A percentile compares a stretch with the other conserved stretches of the same genome.
phyloP scores from a whole-genome alignment of 2,888 invertebrate species.

The Sarcophaga variegata region DNA sequence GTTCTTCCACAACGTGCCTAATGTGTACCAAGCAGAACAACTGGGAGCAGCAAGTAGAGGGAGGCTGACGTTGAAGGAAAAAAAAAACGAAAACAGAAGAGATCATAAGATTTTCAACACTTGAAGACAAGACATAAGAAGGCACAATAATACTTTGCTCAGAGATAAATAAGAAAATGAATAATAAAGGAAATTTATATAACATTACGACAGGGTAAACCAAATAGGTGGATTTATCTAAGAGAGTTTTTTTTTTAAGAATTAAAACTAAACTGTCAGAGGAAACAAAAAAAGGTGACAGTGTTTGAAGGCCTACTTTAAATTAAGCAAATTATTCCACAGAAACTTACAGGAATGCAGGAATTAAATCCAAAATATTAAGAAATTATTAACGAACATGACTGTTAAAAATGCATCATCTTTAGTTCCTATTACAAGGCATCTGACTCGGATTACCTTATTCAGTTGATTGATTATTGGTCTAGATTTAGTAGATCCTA shows the following conservation, averaged over 20 bases:
- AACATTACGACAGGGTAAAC: neutral
- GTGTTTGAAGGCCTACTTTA: too few species aligned
- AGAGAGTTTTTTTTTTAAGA: neutral
- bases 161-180: conserved; percentile 47
- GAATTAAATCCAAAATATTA: too few species aligned
- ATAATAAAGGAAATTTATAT: conserved; percentile 58
- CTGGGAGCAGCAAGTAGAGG: neutral
- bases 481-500: too few species aligned
- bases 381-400: too few species aligned
- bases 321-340: too few species aligned
- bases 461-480: too few species aligned
- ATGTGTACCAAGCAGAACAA: neutral
- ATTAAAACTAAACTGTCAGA: too few species aligned
- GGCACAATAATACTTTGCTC: conserved; percentile 43
- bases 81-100: conserved; percentile 2
- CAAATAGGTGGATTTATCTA: neutral
- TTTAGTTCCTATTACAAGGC: too few species aligned
- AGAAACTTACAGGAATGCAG: too few species aligned
- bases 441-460: too few species aligned
- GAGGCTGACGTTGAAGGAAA: neutral
- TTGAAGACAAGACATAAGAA: conserved; percentile 43
- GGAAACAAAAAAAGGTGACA: too few species aligned
- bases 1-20: neutral
- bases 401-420: too few species aligned
- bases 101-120: conserved; percentile 48